Evolutionary conservation across 2,888 invertebrate genomes (phyloP).

Genomic region (Hirtodrosophila histrioides): DNA sequence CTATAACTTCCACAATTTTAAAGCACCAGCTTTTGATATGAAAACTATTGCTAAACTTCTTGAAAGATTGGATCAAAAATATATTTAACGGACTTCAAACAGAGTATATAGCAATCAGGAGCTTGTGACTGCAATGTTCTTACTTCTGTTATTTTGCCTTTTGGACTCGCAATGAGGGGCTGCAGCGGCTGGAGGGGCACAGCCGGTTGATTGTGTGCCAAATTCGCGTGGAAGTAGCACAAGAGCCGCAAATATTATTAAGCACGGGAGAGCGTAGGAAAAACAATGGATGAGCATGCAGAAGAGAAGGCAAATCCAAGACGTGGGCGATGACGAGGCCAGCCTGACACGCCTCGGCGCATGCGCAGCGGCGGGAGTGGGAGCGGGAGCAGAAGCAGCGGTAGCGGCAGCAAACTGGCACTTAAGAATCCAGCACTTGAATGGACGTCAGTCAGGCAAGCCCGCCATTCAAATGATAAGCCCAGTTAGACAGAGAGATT

Average conservation of each 20-base stretch:
- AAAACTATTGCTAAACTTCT: no score
- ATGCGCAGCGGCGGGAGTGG: conserved; percentile 33
- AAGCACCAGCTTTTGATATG: no score
- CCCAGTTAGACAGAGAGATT: conserved; percentile 50
- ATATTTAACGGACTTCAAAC: no score
- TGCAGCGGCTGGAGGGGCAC: background rate
- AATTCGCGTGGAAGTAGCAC: conserved; percentile 61
- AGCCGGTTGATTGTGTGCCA: conserved; percentile 46
- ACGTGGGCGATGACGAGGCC: conserved; percentile 32
- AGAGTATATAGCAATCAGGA: no score
- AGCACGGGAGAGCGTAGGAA: conserved; percentile 36
- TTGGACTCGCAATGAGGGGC: conserved; percentile 16
- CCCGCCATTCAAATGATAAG: conserved; percentile 54
- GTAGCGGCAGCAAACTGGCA: conserved; percentile 44
- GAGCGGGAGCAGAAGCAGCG: conserved; percentile 5
- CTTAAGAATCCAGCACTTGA: conserved; percentile 55
- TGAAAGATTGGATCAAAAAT: no score
- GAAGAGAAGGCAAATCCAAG: conserved; percentile 23
- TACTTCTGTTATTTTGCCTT: background rate
- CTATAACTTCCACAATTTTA: no score
- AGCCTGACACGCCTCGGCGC: conserved; percentile 63
- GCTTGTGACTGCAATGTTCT: no score
- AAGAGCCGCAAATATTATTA: conserved; percentile 48
- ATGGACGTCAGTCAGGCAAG: conserved; percentile 61
- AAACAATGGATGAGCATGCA: conserved; percentile 51